Evolutionary conservation across 2,113 vertebrate species (phyloP), one percentile per base, ranked within the genome.

Genomic region (Zosterops pallidus): DNA sequence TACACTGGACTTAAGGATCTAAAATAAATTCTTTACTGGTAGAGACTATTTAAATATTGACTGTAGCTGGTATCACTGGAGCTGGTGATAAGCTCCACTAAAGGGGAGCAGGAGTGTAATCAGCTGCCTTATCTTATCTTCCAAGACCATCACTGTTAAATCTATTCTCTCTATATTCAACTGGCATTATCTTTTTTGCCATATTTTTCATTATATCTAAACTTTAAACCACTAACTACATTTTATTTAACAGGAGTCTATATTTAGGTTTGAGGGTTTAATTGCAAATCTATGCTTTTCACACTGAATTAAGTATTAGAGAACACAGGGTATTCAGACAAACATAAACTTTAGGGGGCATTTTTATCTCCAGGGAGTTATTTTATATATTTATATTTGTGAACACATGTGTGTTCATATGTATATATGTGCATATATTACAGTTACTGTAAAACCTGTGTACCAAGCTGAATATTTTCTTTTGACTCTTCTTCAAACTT

Each of bases 271-370:
- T 89, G 60, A 84, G 11, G 23, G 3, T 64, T 31, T 55, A 53
- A 21, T 28, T 46, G 35, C 44, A 35, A 64, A 78, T 33, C 23
- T 71, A 0, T 0, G 0, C 47, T 69, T 75, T 71, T 63, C 44
- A n/a, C 60, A 15, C 15, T 74, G 60, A 67, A 50, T 84, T 89
- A 86, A 44, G 9, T 24, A 24, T 14, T 31, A 71, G 46, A 47
- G 26, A 75, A 47, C 1, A 5, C 7, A 55, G 55, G 1, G 2
- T 53, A 46, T 65, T 79, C 12, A 24, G 29, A 4, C 12, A 82
- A 72, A 72, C 2, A 16, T 21, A 52, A 79, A 44, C 2, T 65
- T 83, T 1, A 9, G 16, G 10, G 69, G 37, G 1, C 15, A 56
- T 72, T 91, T 91, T 84, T 55, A 17, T 82, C 9, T 67, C 63